Evolutionary conservation across 1,140 invertebrate genomes (phyloP).

Genomic region (Bombus superbus): DNA sequence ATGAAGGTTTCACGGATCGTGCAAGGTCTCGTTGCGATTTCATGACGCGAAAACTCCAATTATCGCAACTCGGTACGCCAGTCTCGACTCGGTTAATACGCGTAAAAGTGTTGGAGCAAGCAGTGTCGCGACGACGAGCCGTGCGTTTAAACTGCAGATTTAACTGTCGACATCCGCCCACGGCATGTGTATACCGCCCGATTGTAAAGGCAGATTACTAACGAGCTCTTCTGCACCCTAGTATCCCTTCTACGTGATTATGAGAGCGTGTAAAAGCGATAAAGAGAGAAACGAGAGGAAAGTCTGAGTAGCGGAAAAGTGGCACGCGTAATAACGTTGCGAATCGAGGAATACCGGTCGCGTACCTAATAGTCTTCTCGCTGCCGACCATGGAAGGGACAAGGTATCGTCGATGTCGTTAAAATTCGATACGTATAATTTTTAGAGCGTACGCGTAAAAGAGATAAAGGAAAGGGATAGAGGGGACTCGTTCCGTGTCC

Average conservation of each 20-base stretch:
- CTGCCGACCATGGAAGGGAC: not conserved
- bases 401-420: not conserved
- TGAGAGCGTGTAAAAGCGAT: slow-evolving; percentile 19
- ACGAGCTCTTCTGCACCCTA: slow-evolving; percentile 55
- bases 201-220: slow-evolving; percentile 55
- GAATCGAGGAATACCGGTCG: not conserved
- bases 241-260: slow-evolving; percentile 21
- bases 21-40: slow-evolving; percentile 30
- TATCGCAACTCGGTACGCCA: slow-evolving; percentile 28
- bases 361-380: not conserved
- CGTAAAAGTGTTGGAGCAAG: slow-evolving; percentile 1
- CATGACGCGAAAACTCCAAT: slow-evolving; percentile 40
- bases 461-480: not conserved
- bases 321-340: slow-evolving; percentile 1
- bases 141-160: slow-evolving; percentile 51
- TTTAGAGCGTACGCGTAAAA: not conserved
- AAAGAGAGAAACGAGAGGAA: slow-evolving; percentile 23
- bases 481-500: not conserved
- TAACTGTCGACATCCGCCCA: slow-evolving; percentile 59
- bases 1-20: not conserved
- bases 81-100: slow-evolving; percentile 42
- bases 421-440: not conserved
- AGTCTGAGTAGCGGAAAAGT: not conserved
- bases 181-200: slow-evolving; percentile 39
- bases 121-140: slow-evolving; percentile 8